Percentiles rank a stretch among this genome's conserved stretches.
Evolutionary conservation across 2,113 vertebrate species (phyloP).

Genomic region (Myotis brandtii): DNA sequence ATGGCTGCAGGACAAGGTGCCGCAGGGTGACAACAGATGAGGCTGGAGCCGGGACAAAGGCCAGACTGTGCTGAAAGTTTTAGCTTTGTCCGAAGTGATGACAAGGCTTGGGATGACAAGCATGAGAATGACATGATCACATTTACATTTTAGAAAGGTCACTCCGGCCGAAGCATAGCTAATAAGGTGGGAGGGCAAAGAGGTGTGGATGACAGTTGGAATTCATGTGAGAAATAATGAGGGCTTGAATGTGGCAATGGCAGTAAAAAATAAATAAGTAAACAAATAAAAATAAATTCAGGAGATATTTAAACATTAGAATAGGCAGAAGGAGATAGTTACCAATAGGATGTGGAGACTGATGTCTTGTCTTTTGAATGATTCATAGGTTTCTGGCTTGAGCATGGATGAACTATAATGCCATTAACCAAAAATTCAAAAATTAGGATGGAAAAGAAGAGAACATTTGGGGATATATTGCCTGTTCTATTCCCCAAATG

Average conservation of each 20-base stretch:
- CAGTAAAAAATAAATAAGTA: background rate
- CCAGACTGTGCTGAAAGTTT: background rate
- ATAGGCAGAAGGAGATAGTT: background rate
- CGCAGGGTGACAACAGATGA: background rate
- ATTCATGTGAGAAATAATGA: background rate
- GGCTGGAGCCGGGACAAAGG: background rate
- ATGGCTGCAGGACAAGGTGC: background rate
- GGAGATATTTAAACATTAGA: background rate
- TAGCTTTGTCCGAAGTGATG: constrained; percentile 15
- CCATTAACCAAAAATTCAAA: background rate
- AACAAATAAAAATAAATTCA: background rate
- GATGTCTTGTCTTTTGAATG: background rate
- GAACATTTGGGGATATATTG: background rate
- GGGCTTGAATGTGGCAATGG: background rate
- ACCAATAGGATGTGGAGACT: background rate
- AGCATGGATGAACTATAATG: background rate
- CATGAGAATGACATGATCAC: background rate
- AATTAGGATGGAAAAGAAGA: background rate
- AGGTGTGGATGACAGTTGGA: background rate
- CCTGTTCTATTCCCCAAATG: background rate
- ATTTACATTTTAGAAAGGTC: constrained; percentile 11
- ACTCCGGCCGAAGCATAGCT: background rate
- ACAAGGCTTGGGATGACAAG: background rate
- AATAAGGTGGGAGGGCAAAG: background rate
- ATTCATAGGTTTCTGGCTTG: background rate